Conservation (phyloP, 2,888 invertebrate species). For the Diadegma fenestrale region DNA sequence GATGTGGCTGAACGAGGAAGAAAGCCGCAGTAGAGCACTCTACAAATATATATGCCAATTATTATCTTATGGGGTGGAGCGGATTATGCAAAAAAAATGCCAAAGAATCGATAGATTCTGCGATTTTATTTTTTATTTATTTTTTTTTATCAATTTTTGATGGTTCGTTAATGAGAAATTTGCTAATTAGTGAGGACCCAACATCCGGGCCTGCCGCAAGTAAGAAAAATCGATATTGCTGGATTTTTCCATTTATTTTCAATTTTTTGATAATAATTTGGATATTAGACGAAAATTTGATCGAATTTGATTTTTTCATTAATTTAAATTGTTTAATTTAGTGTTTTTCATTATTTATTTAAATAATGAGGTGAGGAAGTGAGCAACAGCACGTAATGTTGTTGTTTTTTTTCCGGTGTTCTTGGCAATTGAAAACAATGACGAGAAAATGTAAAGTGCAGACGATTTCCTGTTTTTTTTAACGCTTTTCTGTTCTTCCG, state of each 20-base stretch:
- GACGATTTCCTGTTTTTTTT: not conserved
- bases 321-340: not conserved
- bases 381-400: not conserved
- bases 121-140: not conserved
- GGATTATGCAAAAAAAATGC: not conserved
- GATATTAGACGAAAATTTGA: too few species aligned
- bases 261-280: too few species aligned
- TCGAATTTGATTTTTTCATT: too few species aligned
- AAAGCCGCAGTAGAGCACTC: slow-evolving; percentile 42
- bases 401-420: not conserved
- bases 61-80: not conserved
- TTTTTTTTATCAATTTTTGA: not conserved
- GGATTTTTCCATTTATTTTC: too few species aligned
- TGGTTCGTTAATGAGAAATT: not conserved
- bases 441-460: not conserved
- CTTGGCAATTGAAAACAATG: not conserved
- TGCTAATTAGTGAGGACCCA: not conserved
- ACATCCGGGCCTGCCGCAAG: too few species aligned
- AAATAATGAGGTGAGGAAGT: not conserved
- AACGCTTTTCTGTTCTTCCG: not conserved
- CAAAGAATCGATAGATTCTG: not conserved
- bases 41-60: not conserved
- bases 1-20: slow-evolving; percentile 49
- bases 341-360: not conserved
- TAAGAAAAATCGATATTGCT: too few species aligned